Conservation (phyloP, 37 sponge, comb jelly and placozoan species). For the Cladorhizidae sp. region DNA sequence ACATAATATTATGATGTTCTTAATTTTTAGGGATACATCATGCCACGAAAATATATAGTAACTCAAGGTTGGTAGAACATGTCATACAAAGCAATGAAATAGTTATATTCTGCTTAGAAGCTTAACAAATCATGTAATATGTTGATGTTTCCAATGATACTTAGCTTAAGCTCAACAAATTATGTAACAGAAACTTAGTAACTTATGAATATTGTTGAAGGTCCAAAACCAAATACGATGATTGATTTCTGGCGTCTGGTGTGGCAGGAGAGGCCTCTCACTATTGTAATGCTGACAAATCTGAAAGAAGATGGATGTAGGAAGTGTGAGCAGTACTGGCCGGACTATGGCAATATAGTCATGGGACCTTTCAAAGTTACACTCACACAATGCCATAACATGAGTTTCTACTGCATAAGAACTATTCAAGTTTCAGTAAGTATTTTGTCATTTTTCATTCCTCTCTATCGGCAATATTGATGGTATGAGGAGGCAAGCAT, state of each 20-base stretch:
- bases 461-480: too few species aligned
- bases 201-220: not conserved
- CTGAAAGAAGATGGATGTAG: constrained; percentile 45
- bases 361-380: constrained; percentile 21
- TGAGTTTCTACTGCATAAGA: constrained; percentile 5
- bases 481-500: too few species aligned
- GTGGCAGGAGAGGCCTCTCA: constrained; percentile 50
- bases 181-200: not conserved
- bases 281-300: constrained; percentile 70
- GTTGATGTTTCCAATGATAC: too few species aligned
- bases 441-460: too few species aligned
- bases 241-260: constrained; percentile 74
- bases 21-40: constrained; percentile 26
- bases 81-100: too few species aligned
- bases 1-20: not conserved
- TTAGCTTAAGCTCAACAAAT: too few species aligned
- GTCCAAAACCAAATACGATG: constrained; percentile 37
- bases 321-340: constrained; percentile 43
- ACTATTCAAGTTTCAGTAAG: constrained; percentile 10
- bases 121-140: too few species aligned
- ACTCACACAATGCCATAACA: not conserved
- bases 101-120: too few species aligned
- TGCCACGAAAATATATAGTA: constrained; percentile 31
- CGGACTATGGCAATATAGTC: not conserved
- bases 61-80: constrained; percentile 42